Conservation (phyloP, 2,113 vertebrate genomes). For the Zosterops hypoxanthus region DNA sequence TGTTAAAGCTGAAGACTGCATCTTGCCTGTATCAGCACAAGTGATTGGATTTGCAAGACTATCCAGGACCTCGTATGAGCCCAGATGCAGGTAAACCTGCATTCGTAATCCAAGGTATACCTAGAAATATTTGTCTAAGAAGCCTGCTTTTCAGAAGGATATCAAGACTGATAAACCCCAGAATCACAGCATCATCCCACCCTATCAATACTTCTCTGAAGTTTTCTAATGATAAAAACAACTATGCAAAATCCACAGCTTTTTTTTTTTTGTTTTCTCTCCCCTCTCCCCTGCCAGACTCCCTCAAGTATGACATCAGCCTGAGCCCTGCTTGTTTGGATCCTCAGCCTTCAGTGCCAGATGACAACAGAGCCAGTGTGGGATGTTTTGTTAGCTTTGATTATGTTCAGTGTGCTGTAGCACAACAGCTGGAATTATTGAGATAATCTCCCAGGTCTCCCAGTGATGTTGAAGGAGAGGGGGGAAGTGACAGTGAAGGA, state of each 20-base stretch:
- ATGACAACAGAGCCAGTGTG: background rate
- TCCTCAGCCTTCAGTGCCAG: background rate
- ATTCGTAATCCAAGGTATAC: background rate
- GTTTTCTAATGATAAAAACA: background rate
- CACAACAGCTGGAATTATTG: constrained; percentile 20
- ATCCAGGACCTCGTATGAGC: background rate
- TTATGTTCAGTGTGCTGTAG: background rate
- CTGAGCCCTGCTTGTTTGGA: background rate
- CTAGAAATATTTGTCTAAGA: background rate
- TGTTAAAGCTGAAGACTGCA: background rate
- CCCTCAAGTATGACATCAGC: background rate
- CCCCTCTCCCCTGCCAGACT: background rate
- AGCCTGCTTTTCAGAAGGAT: background rate
- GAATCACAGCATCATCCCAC: background rate
- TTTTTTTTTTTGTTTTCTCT: background rate
- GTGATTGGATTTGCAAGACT: background rate
- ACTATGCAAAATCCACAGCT: background rate
- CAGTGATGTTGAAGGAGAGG: background rate
- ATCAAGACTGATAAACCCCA: background rate
- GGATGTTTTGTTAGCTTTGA: background rate
- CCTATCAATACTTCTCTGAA: background rate
- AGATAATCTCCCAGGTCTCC: background rate
- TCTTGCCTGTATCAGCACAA: background rate
- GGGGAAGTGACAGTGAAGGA: background rate
- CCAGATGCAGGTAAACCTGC: background rate